Evolutionary conservation across 1,140 invertebrate genomes (phyloP).

Genomic region (Drosophila parvula): DNA sequence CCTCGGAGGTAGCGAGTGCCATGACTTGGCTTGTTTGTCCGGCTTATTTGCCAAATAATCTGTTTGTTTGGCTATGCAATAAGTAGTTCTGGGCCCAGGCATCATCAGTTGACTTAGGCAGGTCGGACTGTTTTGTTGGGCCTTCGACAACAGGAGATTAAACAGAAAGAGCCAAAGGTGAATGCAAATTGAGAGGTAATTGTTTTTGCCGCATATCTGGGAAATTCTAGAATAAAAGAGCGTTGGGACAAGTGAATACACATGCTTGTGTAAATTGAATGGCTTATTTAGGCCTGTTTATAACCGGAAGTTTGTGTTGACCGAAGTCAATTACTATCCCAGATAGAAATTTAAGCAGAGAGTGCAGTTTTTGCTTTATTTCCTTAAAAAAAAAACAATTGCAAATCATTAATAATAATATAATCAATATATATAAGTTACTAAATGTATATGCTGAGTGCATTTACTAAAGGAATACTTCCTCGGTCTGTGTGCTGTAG

Average conservation of each 20-base stretch:
- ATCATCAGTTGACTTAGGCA: constrained; percentile 37
- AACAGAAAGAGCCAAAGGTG: constrained; percentile 24
- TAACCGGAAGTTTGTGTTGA: neutral
- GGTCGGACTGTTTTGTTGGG: constrained; percentile 20
- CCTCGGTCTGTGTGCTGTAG: neutral
- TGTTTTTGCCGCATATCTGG: constrained; percentile 19
- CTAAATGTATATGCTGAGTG: neutral
- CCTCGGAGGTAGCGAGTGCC: constrained; percentile 22
- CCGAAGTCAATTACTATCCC: neutral
- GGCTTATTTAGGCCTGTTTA: neutral
- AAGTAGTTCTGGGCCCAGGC: constrained; percentile 30
- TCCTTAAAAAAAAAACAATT: no score
- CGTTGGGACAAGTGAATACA: neutral
- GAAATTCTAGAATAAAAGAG: constrained; percentile 18
- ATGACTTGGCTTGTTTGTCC: constrained; percentile 35
- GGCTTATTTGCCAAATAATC: constrained; percentile 54
- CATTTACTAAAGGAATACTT: neutral
- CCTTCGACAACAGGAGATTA: constrained; percentile 12
- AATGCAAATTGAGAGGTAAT: constrained; percentile 40
- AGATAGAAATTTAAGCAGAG: neutral
- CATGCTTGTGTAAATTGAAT: neutral
- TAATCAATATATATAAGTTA: neutral
- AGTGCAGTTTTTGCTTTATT: no score
- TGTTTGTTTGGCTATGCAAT: constrained; percentile 55
- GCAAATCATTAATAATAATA: no score